Evolutionary conservation across 2,113 vertebrate species (phyloP), one percentile per base, ranked within the genome.

Genomic region (Euleptes europaea): DNA sequence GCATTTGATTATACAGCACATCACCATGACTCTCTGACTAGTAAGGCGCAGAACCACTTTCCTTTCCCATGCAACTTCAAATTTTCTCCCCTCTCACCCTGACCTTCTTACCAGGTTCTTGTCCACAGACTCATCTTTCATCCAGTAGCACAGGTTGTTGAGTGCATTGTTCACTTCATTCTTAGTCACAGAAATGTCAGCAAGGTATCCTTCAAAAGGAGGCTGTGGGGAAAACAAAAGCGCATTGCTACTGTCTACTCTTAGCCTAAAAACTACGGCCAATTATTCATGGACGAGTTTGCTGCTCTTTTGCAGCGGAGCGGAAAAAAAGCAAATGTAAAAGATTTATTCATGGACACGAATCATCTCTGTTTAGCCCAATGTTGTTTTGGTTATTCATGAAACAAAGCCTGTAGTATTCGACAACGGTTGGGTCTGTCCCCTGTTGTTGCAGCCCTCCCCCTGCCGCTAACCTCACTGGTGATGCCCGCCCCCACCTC

Each of bases 131-230:
- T 97, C 96, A 0, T 97, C 97, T 90, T 97, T 95, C 96, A 98
- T 95, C 98, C 98, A 99, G 83, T n/a, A 33, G 5, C 1, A 81
- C 35, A 99, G 85, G 93, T 97, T 97, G 86, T 94, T 89, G 28
- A 98, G 94, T 33, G 98, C 94, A 8, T 84, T 5, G 35, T 96
- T 91, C 40, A 98, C 88, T 67, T 99, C 98, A 0, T 96, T 97
- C 85, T 90, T 94, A 88, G 95, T 93, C 0, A 97, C 92, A 0
- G 95, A 92, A 28, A 98, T 57, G 94, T 99, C 98, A 0, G 95
- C 96, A 21, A 98, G 38, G 71, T 96, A 86, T 0, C 96, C 92
- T 91, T 99, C 98, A 0, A 98, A 98, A 65, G 93, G 93, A 0
- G 98, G 96, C 98, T 99, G 91, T 2, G 14, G n/a, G 15, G n/a